These are phyloP conservation scores for Gobiocypris rarus DNA, from an alignment of 2,113 vertebrate genomes.

Conservation along the genomic window DNA sequence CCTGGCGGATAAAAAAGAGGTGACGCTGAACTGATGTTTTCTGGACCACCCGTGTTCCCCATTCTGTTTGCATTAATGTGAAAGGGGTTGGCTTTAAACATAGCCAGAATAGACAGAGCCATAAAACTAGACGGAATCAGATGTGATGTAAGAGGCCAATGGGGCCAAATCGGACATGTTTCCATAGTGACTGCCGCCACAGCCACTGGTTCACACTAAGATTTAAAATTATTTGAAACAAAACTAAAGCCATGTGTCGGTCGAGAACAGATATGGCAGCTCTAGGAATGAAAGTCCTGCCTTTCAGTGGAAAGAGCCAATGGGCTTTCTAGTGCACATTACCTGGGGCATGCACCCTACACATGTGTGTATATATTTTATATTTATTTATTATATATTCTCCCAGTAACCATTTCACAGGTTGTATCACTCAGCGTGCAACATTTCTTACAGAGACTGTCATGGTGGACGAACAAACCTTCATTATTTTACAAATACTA, in stretches of 20 bases:
- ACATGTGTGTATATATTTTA: too few species aligned
- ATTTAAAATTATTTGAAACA: neutral
- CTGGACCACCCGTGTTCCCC: slow-evolving; percentile 74
- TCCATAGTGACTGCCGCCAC: slow-evolving; percentile 57
- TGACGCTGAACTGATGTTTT: slow-evolving; percentile 74
- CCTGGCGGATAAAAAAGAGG: slow-evolving; percentile 80
- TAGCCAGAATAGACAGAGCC: slow-evolving; percentile 68
- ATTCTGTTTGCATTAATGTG: slow-evolving; percentile 78
- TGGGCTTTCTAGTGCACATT: too few species aligned
- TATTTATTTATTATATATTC: too few species aligned
- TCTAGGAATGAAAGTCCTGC: neutral
- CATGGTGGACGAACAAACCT: too few species aligned
- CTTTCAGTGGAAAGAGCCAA: slow-evolving; percentile 1
- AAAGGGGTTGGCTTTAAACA: slow-evolving; percentile 76
- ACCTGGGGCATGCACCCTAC: too few species aligned
- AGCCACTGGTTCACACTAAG: slow-evolving; percentile 9
- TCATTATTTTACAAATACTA: too few species aligned
- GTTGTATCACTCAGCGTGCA: too few species aligned
- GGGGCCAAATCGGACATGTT: slow-evolving; percentile 70
- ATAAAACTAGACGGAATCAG: slow-evolving; percentile 80
- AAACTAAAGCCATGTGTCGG: neutral
- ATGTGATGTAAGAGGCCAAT: slow-evolving; percentile 71
- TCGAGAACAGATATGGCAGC: neutral
- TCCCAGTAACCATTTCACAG: too few species aligned
- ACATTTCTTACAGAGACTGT: too few species aligned